Evolutionary conservation across 2,888 invertebrate genomes (phyloP).

Genomic region (Drosophila pegasa): DNA sequence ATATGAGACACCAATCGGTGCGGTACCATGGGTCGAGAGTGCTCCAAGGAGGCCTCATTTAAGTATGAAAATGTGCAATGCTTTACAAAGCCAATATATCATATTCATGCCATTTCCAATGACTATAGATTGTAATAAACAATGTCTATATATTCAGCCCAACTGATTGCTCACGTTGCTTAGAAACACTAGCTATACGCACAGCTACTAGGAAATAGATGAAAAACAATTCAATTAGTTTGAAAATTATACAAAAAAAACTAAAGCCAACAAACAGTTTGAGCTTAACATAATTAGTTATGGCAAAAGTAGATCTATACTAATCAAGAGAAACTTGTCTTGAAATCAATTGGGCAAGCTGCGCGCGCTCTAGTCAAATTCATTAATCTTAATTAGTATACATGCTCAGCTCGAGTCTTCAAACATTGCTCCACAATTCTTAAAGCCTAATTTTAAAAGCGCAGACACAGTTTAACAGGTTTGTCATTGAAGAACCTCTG

Average conservation of each 20-base stretch:
- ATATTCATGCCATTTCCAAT: not conserved
- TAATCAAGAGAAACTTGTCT: slow-evolving; percentile 31
- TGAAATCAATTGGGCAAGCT: slow-evolving; percentile 32
- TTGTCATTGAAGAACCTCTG: not conserved
- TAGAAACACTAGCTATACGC: too few relatives aligned
- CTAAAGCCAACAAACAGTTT: slow-evolving; percentile 9
- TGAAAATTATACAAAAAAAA: not conserved
- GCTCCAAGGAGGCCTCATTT: too few relatives aligned
- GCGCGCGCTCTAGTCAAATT: slow-evolving; percentile 1
- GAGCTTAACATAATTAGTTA: slow-evolving; percentile 31
- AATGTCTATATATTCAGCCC: not conserved
- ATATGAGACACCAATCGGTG: too few relatives aligned
- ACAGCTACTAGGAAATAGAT: not conserved
- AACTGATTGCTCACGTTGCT: not conserved
- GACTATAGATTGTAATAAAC: not conserved
- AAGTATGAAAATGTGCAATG: too few relatives aligned
- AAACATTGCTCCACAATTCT: slow-evolving; percentile 1
- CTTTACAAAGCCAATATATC: too few relatives aligned
- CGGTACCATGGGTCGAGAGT: too few relatives aligned
- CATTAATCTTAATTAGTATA: slow-evolving; percentile 52
- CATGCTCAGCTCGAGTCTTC: slow-evolving; percentile 6
- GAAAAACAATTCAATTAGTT: not conserved
- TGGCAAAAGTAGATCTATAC: slow-evolving; percentile 11
- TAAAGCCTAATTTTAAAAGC: slow-evolving; percentile 12
- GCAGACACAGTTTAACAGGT: slow-evolving; percentile 17